Conservation (phyloP, 2,797 vertebrate genomes). For the Helarctos malayanus region DNA sequence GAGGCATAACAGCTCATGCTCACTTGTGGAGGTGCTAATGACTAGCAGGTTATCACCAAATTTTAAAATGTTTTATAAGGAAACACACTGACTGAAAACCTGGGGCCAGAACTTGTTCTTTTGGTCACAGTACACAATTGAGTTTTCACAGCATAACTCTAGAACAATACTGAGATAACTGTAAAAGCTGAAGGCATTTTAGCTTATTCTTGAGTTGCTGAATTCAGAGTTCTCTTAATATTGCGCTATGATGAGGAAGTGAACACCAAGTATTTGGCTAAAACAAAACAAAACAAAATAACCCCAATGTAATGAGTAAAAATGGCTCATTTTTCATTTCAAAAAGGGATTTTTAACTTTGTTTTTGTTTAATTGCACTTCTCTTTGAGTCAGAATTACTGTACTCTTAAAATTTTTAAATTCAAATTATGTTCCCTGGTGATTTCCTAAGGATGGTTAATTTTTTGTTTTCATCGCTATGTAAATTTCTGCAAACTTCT, state of each 20-base stretch:
- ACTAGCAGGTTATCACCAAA: neutral
- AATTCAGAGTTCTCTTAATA: conserved; percentile 32
- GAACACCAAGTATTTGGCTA: neutral
- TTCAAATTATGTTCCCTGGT: neutral
- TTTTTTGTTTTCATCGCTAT: conserved; percentile 24
- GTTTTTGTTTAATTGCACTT: neutral
- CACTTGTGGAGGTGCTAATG: neutral
- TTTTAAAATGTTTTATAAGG: neutral
- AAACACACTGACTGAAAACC: neutral
- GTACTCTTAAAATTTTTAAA: neutral
- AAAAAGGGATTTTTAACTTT: neutral
- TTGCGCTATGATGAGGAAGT: neutral
- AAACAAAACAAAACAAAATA: neutral
- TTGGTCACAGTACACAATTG: conserved; percentile 21
- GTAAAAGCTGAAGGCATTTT: neutral
- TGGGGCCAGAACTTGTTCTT: neutral
- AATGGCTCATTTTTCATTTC: neutral
- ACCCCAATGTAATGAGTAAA: neutral
- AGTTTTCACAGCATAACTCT: conserved; percentile 26
- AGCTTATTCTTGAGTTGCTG: neutral
- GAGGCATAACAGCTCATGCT: neutral
- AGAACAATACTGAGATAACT: neutral
- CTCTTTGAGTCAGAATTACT: conserved; percentile 32
- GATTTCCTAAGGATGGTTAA: neutral
- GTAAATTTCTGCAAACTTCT: neutral